Conservation (phyloP, 1,140 invertebrate genomes). For the Penaeus indicus region DNA sequence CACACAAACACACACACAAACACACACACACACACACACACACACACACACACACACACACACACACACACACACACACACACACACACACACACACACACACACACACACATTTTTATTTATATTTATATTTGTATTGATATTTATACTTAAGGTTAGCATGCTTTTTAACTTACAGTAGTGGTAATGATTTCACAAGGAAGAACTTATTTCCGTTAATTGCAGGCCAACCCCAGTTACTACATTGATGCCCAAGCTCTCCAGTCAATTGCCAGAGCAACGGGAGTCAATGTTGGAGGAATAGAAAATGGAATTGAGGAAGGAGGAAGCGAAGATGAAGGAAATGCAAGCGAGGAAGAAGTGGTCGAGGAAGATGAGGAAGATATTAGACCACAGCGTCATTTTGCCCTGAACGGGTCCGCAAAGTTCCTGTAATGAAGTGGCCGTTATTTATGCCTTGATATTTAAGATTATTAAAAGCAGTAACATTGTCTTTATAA, state of each 20-base stretch:
- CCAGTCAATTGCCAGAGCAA: conserved; percentile 70
- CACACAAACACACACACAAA: too few relatives aligned
- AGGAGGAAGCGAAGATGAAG: conserved; percentile 39
- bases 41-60: too few relatives aligned
- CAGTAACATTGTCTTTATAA: not conserved
- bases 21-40: too few relatives aligned
- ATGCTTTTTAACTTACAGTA: too few relatives aligned
- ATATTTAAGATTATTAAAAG: not conserved
- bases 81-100: too few relatives aligned
- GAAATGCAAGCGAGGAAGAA: conserved; percentile 26
- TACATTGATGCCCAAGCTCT: conserved; percentile 72
- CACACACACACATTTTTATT: too few relatives aligned
- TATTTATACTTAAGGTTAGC: too few relatives aligned
- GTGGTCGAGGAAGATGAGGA: conserved; percentile 38
- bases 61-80: too few relatives aligned
- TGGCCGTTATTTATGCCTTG: not conserved
- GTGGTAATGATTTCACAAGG: not conserved
- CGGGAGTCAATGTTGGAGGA: conserved; percentile 68
- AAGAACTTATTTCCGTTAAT: not conserved
- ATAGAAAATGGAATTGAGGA: not conserved
- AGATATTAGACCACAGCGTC: conserved; percentile 6
- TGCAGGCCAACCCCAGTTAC: conserved; percentile 69
- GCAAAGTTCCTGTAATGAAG: conserved; percentile 48
- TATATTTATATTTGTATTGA: too few relatives aligned
- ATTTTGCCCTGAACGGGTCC: conserved; percentile 37